These are phyloP conservation scores for Melanotaenia maccullochi DNA, from an alignment of 2,797 vertebrate species.

Conservation along the genomic window DNA sequence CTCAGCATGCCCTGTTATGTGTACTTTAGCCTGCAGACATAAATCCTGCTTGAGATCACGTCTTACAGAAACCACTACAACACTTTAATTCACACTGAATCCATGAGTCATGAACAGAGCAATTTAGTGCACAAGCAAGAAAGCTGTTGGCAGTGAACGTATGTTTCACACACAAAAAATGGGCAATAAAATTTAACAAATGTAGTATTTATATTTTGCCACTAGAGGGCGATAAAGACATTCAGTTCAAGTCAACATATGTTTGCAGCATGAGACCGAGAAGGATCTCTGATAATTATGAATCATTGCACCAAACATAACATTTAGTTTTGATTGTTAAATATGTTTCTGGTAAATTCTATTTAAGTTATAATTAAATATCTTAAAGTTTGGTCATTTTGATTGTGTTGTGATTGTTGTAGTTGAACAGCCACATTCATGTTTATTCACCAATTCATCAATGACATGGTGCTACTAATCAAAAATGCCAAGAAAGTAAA, in stretches of 20 bases:
- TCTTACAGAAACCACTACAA: neutral
- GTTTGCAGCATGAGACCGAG: neutral
- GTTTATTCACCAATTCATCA: neutral
- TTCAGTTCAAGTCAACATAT: neutral
- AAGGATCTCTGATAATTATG: too few species aligned
- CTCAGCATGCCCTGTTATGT: too few species aligned
- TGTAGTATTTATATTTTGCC: constrained; percentile 2
- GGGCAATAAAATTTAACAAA: too few species aligned
- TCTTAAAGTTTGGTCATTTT: neutral
- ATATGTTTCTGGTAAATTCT: neutral
- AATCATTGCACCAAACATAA: neutral
- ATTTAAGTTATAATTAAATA: neutral
- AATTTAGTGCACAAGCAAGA: neutral
- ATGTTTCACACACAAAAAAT: too few species aligned
- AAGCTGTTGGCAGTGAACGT: neutral
- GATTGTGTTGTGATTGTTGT: neutral
- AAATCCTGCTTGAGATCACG: neutral
- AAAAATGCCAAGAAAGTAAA: too few species aligned
- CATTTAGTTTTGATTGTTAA: neutral
- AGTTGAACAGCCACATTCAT: too few species aligned
- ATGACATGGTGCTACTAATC: neutral
- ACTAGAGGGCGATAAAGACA: constrained; percentile 34
- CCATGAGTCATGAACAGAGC: neutral
- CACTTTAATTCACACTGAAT: neutral
- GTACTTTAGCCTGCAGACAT: neutral